A percentile compares a stretch with the other conserved stretches of the same genome.
phyloP scores from a whole-genome alignment of 2,888 invertebrate species.

The Sinhomidia bicolor region DNA sequence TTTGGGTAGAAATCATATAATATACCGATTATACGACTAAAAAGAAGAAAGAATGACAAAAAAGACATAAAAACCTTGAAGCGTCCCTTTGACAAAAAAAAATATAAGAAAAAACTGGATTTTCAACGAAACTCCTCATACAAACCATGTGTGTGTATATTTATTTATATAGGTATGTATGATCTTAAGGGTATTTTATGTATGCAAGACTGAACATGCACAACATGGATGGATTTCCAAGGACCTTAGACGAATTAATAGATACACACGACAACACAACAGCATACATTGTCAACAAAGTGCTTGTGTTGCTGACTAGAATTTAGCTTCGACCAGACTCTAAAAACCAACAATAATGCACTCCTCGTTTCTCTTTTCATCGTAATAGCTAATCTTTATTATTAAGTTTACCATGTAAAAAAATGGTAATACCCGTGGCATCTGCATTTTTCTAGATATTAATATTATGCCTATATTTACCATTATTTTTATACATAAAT shows the following conservation, averaged over 20 bases:
- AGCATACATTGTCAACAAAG: too few relatives aligned
- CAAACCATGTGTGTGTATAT: conserved; percentile 8
- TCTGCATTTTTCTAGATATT: conserved; percentile 71
- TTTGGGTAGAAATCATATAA: conserved; percentile 79
- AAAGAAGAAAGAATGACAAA: conserved; percentile 69
- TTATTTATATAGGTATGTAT: neutral
- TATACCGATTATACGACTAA: conserved; percentile 76
- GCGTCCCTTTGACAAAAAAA: conserved; percentile 32
- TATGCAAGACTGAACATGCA: conserved; percentile 22
- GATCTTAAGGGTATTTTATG: conserved; percentile 19
- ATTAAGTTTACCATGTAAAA: neutral
- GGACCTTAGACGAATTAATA: conserved; percentile 33
- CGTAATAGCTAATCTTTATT: conserved; percentile 7
- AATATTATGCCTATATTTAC: neutral
- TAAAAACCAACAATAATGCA: conserved; percentile 26
- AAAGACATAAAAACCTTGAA: conserved; percentile 57
- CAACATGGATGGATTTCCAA: neutral
- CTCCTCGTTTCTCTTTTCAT: neutral
- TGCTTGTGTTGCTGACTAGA: too few relatives aligned
- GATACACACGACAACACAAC: conserved; percentile 62
- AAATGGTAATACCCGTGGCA: conserved; percentile 53
- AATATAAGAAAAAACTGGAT: neutral
- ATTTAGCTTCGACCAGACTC: too few relatives aligned
- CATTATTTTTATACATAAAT: conserved; percentile 5
- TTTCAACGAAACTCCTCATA: too few relatives aligned